Conservation (phyloP, 2,797 vertebrate genomes). For the Glossophaga mutica region DNA sequence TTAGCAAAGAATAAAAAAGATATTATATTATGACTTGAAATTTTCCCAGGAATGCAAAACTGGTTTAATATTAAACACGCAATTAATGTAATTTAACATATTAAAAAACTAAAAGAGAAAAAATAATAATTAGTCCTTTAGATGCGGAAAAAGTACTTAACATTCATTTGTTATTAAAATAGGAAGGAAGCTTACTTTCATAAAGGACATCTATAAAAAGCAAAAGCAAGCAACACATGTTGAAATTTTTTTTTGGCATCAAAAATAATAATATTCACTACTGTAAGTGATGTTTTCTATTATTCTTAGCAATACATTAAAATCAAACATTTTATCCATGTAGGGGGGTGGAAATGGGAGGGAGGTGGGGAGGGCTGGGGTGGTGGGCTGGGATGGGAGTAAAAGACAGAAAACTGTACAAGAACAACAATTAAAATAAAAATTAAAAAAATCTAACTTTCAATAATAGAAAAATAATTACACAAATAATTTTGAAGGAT, state of each 20-base stretch:
- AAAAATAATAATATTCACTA: neutral
- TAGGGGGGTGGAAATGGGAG: too few species aligned
- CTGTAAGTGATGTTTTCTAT: neutral
- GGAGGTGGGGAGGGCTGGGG: too few species aligned
- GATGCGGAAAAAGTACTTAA: neutral
- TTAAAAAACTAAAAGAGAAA: neutral
- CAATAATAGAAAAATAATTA: too few species aligned
- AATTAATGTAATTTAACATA: neutral
- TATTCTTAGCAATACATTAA: neutral
- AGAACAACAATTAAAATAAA: too few species aligned
- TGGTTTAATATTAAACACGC: neutral
- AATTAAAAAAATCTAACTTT: too few species aligned
- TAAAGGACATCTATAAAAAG: neutral
- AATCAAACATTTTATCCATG: neutral
- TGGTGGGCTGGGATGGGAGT: too few species aligned
- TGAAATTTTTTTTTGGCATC: neutral
- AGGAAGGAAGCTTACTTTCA: neutral
- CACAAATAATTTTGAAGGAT: too few species aligned
- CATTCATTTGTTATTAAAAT: neutral
- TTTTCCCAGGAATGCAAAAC: neutral
- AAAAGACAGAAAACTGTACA: too few species aligned
- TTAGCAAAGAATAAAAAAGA: constrained; percentile 1
- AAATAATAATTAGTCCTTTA: neutral
- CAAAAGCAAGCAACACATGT: neutral
- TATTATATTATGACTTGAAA: neutral